phyloP scores from a whole-genome alignment of 2,113 vertebrate genomes.

The Anser brachyrhynchus region DNA sequence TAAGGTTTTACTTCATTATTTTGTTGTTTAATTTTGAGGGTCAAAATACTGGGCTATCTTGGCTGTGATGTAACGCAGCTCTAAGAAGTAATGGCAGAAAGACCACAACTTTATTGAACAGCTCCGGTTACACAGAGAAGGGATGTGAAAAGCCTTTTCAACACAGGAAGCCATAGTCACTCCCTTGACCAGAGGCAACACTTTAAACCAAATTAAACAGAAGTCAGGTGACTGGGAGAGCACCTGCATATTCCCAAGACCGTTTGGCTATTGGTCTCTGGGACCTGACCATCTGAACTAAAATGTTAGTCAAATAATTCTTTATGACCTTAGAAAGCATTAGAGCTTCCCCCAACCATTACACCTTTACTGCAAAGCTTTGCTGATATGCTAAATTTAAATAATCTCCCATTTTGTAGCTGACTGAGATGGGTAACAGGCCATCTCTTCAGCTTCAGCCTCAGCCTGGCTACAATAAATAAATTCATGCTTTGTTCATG shows the following conservation, averaged over 20 bases:
- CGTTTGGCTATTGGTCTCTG: neutral
- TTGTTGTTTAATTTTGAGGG: neutral
- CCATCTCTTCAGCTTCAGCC: neutral
- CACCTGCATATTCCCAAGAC: conserved; percentile 46
- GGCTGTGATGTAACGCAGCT: neutral
- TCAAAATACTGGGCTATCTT: neutral
- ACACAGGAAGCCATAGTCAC: conserved; percentile 16
- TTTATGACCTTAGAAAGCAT: neutral
- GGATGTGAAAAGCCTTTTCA: conserved; percentile 49
- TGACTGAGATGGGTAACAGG: neutral
- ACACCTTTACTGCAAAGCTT: neutral
- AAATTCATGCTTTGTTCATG: neutral
- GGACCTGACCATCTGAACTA: neutral
- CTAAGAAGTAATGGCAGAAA: neutral
- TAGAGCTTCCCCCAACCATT: neutral
- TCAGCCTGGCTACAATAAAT: neutral
- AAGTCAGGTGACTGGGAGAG: conserved; percentile 27
- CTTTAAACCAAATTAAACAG: conserved; percentile 55
- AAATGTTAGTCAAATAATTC: neutral
- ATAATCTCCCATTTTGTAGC: neutral
- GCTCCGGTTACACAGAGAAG: conserved; percentile 20
- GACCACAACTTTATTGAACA: neutral
- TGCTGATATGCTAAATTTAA: neutral
- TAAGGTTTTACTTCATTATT: neutral
- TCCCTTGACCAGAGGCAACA: conserved; percentile 24